Base-by-base conservation (phyloP, 53 echinoderm and acorn worm species). In the Echinometra lucunter region DNA sequence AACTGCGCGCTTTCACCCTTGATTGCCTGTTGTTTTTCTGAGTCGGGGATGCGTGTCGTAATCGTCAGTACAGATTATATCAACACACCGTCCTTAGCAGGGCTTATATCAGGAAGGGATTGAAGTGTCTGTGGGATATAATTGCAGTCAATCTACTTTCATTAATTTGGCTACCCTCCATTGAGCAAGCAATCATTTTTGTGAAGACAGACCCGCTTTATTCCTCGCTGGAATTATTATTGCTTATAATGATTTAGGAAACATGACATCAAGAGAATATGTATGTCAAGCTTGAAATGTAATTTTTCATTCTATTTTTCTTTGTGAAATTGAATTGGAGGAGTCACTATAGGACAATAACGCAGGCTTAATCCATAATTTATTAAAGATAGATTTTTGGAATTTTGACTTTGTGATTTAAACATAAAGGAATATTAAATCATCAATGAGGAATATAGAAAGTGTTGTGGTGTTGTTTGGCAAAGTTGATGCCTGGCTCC, bases 1-100 rank as follows among this genome's bases (percentile, higher is more conserved):
- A 49, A 57, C 89, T 89, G 89, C 89, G 89, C 89, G 58, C 89
- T 66, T 69, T 69, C 91, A 91, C 42, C 91, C 91, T 45, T 91
- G 67, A 91, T 60, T 66, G 69, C 45, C 91, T 7, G 38, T 69
- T 91, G 67, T 66, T 91, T 91, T 91, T 70, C 42, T 45, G 45
- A 69, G 70, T 40, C 72, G 45, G 45, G 91, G 44, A 91, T 91
- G 91, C 91, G 47, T 66, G 91, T 91, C 91, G 67, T 44, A 45
- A 66, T 69, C 91, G 69, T 91, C 91, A 28, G 45, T 45, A 23
- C 45, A 8, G 91, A 91, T 91, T 91, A 91, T 85, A 85, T 85
- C 85, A 85, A 49, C 85, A 49, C 85, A 28, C 47, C 49, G 13
- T 85, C 85, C 49, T n/a, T 45, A 85, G 45, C n/a, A 30, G 53